phyloP scores from a whole-genome alignment of 2,113 vertebrate genomes.

The Panthera tigris region DNA sequence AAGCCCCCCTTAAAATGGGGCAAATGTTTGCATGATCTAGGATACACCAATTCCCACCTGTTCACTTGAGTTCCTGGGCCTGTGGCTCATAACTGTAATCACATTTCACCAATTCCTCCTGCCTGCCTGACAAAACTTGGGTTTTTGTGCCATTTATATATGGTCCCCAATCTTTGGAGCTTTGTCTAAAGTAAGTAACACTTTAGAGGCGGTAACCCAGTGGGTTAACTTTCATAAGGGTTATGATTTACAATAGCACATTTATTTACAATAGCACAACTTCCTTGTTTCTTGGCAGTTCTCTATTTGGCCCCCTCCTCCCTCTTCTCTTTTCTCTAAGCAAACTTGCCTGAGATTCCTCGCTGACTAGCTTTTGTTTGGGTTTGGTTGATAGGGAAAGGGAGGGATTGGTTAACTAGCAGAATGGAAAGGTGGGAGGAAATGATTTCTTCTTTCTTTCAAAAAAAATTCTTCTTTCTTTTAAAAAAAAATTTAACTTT shows the following conservation, averaged over 20 bases:
- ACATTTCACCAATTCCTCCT: constrained; percentile 20
- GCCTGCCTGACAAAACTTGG: neutral
- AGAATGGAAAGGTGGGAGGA: neutral
- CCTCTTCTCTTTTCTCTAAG: neutral
- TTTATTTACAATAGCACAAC: neutral
- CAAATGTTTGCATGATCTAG: constrained; percentile 4
- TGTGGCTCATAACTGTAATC: constrained; percentile 6
- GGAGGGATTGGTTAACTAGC: accelerated
- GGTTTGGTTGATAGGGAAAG: neutral
- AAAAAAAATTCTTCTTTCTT: no score
- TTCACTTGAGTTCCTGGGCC: neutral
- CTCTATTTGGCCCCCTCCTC: neutral
- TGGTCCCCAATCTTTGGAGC: neutral
- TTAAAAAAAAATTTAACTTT: no score
- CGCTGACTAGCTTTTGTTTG: neutral
- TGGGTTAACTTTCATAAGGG: no score
- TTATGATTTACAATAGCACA: neutral
- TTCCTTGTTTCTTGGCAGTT: no score
- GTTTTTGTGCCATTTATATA: neutral
- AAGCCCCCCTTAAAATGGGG: neutral
- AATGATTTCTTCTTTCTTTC: no score
- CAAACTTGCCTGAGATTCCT: neutral
- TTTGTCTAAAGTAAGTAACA: neutral
- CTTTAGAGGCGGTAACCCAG: neutral
- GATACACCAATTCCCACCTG: neutral